Base-by-base conservation (phyloP, 2,888 invertebrate genomes). In the Heliconius charithonia region DNA sequence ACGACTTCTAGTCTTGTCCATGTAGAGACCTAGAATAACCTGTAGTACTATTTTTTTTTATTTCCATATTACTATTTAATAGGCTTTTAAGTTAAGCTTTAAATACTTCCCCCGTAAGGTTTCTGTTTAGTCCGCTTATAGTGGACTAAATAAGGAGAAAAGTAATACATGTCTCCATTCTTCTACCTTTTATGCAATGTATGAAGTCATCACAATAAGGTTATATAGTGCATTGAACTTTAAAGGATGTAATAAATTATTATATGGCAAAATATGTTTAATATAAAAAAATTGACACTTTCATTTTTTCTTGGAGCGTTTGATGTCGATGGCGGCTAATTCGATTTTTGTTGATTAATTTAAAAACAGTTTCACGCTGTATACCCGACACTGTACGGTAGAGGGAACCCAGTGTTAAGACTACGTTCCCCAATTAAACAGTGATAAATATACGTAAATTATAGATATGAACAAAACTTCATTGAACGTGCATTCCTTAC, bases 31-130 rank as follows among this genome's bases (percentile, higher is more conserved):
- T 25, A 29, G 66, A 29, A 78, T 67, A 41, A 41, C 66, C 25
- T 62, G 32, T 32, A 51, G 66, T n/a, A 65, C 45, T 22, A 2
- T 2, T 51, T 12, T 32, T 73, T 77, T 78, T 78, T 78, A 78
- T 45, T 78, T 62, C 73, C 62, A 78, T 74, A 74, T 74, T 45
- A 27, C 45, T 13, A 45, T 74, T 74, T 74, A 78, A 78, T 74
- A 78, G 67, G 59, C 66, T 74, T 74, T 73, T 59, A 62, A 37
- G 67, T 67, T 74, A 62, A 59, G 32, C 27, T 74, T 78, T 67
- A 67, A 78, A 41, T 67, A 41, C n/a, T 74, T 78, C 67, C 62
- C 66, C 62, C 67, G 37, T 74, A 78, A 74, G 63, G 63, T 27
- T 65, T 74, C 62, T 63, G 29, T 74, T 63, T 63, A 74, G 62